phyloP scores from a whole-genome alignment of 2,888 invertebrate species.

The Entomobrya proxima region DNA sequence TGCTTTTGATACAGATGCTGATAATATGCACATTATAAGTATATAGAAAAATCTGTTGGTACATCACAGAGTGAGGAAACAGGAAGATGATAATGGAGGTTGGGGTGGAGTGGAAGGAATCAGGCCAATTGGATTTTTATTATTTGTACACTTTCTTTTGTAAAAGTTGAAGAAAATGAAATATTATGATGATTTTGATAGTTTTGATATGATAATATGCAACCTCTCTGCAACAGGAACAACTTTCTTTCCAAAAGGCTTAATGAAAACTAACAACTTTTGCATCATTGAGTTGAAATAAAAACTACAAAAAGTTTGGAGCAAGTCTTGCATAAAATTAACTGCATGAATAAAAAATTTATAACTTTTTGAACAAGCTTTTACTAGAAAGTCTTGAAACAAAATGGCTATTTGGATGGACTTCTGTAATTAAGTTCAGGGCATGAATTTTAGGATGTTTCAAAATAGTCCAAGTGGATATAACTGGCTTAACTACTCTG shows the following conservation, averaged over 20 bases:
- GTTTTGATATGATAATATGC: conserved; percentile 38
- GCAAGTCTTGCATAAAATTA: conserved; percentile 7
- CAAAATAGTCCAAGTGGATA: background rate
- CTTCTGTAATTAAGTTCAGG: background rate
- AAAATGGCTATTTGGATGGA: background rate
- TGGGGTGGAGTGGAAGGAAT: conserved; percentile 40
- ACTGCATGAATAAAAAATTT: conserved; percentile 17
- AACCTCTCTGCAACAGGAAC: conserved; percentile 15
- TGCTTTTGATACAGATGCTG: background rate
- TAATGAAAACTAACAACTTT: conserved; percentile 54
- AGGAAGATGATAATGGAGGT: conserved; percentile 22
- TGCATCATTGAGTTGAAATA: conserved; percentile 13
- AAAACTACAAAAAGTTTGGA: background rate
- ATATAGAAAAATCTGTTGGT: background rate
- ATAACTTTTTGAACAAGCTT: background rate
- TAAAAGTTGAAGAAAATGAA: conserved; percentile 31
- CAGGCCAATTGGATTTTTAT: conserved; percentile 59
- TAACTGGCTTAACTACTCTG: background rate
- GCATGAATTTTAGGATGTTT: background rate
- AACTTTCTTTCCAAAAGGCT: conserved; percentile 41
- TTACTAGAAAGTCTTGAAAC: background rate
- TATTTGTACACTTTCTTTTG: conserved; percentile 23
- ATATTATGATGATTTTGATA: background rate
- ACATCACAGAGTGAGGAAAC: conserved; percentile 13
- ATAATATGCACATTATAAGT: background rate